A percentile compares a stretch with the other conserved stretches of the same genome.
phyloP scores from a whole-genome alignment of 2,797 vertebrate genomes.

The Silurus lanzhouensis region DNA sequence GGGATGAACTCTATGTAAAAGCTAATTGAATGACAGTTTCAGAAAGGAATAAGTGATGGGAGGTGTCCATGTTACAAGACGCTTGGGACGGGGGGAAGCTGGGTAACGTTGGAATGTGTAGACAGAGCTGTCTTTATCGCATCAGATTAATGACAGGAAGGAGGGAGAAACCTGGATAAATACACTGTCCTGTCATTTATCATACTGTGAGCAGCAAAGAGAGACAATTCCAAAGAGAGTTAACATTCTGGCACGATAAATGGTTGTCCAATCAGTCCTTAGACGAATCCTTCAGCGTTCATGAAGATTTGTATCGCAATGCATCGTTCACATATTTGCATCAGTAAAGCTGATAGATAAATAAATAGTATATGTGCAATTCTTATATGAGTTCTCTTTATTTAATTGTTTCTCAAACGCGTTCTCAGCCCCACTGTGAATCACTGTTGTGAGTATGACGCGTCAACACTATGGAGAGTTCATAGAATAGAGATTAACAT shows the following conservation, averaged over 20 bases:
- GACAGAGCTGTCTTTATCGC: not conserved
- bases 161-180: not conserved
- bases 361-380: too few relatives aligned
- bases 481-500: too few relatives aligned
- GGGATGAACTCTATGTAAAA: not conserved
- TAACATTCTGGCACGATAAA: not conserved
- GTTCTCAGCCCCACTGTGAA: too few relatives aligned
- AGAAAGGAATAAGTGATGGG: not conserved
- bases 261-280: not conserved
- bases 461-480: too few relatives aligned
- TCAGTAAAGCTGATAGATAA: too few relatives aligned
- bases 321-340: too few relatives aligned
- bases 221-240: not conserved
- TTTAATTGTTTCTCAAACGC: too few relatives aligned
- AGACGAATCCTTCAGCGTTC: not conserved
- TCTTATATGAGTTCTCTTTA: too few relatives aligned
- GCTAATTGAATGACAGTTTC: not conserved
- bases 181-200: not conserved
- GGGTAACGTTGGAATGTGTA: not conserved
- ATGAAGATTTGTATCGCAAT: not conserved
- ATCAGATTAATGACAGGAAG: slow-evolving; percentile 13
- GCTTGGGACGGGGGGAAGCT: not conserved
- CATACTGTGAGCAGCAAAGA: not conserved
- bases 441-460: too few relatives aligned
- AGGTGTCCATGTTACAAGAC: not conserved